Conservation (phyloP, 1,140 invertebrate genomes). For the Drosophila novamexicana region DNA sequence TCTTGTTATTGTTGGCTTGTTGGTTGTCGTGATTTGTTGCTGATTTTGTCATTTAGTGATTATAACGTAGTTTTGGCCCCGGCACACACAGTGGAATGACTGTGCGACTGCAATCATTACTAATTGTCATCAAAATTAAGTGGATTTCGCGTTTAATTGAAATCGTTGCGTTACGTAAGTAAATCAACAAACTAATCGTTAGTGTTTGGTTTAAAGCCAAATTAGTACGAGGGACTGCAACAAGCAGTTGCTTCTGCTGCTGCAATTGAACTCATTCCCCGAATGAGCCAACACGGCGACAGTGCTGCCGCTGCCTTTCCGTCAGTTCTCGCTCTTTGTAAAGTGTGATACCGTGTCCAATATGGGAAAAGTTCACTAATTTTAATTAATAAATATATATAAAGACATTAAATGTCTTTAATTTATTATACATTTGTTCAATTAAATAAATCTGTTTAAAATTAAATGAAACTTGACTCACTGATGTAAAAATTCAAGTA, state of each 20-base stretch:
- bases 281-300: conserved; percentile 8
- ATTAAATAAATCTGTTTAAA: too few relatives aligned
- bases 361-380: too few relatives aligned
- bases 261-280: conserved; percentile 20
- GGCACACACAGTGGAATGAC: conserved; percentile 24
- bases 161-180: conserved; percentile 36
- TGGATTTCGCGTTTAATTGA: conserved; percentile 80
- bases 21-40: conserved; percentile 80
- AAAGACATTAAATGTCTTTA: too few relatives aligned
- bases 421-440: too few relatives aligned
- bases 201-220: conserved; percentile 58
- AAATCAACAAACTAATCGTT: conserved; percentile 10
- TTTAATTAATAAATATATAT: too few relatives aligned
- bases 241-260: conserved; percentile 14
- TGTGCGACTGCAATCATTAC: conserved; percentile 51
- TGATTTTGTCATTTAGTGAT: conserved; percentile 83
- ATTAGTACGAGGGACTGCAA: conserved; percentile 38
- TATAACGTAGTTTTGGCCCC: conserved; percentile 47
- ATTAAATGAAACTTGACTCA: too few relatives aligned
- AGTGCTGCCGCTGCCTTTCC: background rate
- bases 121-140: conserved; percentile 83
- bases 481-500: too few relatives aligned
- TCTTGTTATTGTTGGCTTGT: conserved; percentile 59
- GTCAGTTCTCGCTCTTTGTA: background rate
- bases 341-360: too few relatives aligned